Evolutionary conservation across 2,113 vertebrate genomes (phyloP).

Genomic region (Edolisoma coerulescens): DNA sequence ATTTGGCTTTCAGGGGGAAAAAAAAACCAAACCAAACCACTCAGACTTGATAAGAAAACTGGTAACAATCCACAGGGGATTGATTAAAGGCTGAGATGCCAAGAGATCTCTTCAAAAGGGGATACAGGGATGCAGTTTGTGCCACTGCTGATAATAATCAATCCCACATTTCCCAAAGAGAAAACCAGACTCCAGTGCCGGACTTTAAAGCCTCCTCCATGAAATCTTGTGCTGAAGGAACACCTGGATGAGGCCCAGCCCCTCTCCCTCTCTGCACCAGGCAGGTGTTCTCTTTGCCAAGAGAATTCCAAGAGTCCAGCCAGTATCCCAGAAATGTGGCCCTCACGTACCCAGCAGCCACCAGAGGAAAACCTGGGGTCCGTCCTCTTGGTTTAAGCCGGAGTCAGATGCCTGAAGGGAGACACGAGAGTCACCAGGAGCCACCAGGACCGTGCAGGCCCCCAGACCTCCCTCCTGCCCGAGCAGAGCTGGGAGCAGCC

Average conservation of each 20-base stretch:
- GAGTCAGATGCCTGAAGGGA: constrained; percentile 73
- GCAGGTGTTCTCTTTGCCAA: background rate
- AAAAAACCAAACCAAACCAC: background rate
- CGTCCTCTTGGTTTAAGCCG: constrained; percentile 71
- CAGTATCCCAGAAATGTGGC: background rate
- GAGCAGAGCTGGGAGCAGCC: background rate
- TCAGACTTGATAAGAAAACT: background rate
- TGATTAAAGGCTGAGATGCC: background rate
- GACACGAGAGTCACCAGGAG: background rate
- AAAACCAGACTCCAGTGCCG: background rate
- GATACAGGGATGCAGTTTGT: background rate
- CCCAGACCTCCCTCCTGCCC: background rate
- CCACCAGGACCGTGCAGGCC: background rate
- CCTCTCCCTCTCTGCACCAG: background rate
- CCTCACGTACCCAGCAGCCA: constrained; percentile 87
- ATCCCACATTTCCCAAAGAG: background rate
- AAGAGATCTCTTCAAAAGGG: background rate
- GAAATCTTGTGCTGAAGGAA: background rate
- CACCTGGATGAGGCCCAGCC: background rate
- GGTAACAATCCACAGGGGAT: rapidly evolving
- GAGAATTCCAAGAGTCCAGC: background rate
- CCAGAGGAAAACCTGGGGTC: constrained; percentile 79
- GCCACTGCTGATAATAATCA: background rate
- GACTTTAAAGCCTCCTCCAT: background rate
- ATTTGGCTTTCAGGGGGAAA: background rate